Evolutionary conservation across 2,113 vertebrate genomes (phyloP), one percentile per base, ranked within the genome.

Genomic region (Hippolais icterina): DNA sequence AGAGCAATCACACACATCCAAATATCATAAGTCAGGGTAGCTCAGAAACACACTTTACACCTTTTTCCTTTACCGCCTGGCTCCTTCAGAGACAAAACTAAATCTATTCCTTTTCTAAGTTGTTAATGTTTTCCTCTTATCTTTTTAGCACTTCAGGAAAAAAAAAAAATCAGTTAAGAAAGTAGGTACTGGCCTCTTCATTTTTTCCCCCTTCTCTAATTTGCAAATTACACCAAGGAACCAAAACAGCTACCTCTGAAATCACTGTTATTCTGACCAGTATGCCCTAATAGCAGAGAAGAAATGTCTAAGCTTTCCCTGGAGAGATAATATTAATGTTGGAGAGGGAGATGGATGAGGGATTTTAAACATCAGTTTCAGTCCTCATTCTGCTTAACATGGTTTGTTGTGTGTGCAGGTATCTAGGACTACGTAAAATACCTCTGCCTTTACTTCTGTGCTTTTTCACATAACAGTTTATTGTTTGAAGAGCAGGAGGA

Each of bases 191-290:
- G 11, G 11, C 19, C 53, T 50, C 20, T 60, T 42, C 5, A 25
- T 44, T 53, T 49, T 12, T 4, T 1, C 0, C 2, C 8, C 9
- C 3, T 28, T 29, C 33, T 10, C 21, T 11, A 33, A 39, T 47
- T 85, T 74, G 47, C 8, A 71, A 42, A 42, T 74, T 39, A 42
- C 10, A 74, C 5, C 24, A 72, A 66, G 52, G 33, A 74, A 78
- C 9, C 21, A 66, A 93, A 89, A 1, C 42, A 81, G 6, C 11
- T 72, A 6, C 9, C 33, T 66, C 37, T 60, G 15, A 72, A 80
- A 42, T 69, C 63, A 25, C 18, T 29, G 9, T 68, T 65, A 29
- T 33, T 46, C 56, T 16, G 2, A 56, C 31, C 13, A 15, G 31
- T 70, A 60, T 76, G 41, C 28, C 52, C 11, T n/a, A 12, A 19